A percentile compares a stretch with the other conserved stretches of the same genome.
Evolutionary conservation across 1,140 invertebrate genomes (phyloP).

Genomic region (Brachionus koreanus): DNA sequence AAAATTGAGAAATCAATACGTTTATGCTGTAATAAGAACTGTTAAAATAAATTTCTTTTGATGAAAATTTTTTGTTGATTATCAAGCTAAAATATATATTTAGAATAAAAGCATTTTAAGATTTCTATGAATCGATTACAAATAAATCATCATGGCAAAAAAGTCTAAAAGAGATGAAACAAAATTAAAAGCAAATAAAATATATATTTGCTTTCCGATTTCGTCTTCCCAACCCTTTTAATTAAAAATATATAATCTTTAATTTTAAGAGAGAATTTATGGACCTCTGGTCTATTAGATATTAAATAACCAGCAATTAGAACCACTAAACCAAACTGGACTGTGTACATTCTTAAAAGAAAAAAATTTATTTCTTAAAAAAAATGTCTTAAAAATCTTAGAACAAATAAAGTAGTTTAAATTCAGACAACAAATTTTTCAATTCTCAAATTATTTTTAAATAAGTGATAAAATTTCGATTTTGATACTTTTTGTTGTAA

Average conservation of each 20-base stretch:
- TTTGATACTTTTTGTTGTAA: neutral
- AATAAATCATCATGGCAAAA: neutral
- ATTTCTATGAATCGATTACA: neutral
- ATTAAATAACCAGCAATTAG: neutral
- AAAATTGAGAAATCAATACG: neutral
- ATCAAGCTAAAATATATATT: too few species aligned
- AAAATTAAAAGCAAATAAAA: neutral
- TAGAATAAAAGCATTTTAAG: neutral
- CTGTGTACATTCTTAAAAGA: neutral
- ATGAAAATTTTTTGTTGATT: neutral
- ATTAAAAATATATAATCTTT: neutral
- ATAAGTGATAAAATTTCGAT: too few species aligned
- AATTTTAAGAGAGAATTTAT: neutral
- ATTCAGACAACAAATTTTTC: too few species aligned
- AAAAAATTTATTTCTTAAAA: neutral
- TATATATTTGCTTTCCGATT: neutral
- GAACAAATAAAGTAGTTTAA: too few species aligned
- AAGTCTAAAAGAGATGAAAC: neutral
- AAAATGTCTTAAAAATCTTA: too few species aligned
- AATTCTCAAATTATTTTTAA: too few species aligned
- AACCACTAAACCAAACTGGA: neutral
- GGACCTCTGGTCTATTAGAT: neutral
- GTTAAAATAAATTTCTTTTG: neutral
- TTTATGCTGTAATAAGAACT: neutral
- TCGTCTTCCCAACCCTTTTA: conserved; percentile 2